Evolutionary conservation across 2,113 vertebrate genomes (phyloP).

Genomic region (Zosterops hypoxanthus): DNA sequence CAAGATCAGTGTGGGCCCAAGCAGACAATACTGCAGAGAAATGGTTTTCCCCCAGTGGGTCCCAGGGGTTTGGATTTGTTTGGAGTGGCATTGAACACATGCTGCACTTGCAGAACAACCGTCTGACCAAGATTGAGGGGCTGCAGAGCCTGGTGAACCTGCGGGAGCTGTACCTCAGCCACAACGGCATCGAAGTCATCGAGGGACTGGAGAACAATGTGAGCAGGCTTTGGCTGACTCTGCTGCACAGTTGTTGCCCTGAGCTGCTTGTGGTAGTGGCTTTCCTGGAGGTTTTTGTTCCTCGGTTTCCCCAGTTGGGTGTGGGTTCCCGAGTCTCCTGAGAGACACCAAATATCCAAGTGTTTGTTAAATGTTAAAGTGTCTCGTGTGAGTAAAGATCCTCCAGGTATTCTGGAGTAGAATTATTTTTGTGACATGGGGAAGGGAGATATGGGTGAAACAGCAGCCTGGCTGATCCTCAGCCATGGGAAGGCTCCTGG

Average conservation of each 20-base stretch:
- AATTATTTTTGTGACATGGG: background rate
- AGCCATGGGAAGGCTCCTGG: background rate
- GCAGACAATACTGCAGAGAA: background rate
- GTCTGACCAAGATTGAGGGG: slow-evolving; percentile 96
- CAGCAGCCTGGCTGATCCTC: background rate
- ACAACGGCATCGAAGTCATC: slow-evolving; percentile 96
- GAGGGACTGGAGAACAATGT: slow-evolving; percentile 98
- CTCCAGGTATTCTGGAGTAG: background rate
- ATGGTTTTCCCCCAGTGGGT: background rate
- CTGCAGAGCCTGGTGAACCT: slow-evolving; percentile 89
- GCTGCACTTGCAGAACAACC: slow-evolving; percentile 85
- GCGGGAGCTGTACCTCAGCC: slow-evolving; percentile 94
- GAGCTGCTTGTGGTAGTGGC: background rate
- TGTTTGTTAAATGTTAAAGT: background rate
- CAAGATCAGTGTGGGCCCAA: fast-evolving
- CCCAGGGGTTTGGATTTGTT: background rate
- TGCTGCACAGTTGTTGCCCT: background rate
- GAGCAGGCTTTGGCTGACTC: slow-evolving; percentile 41
- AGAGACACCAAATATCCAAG: background rate
- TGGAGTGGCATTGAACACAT: background rate
- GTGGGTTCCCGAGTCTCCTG: background rate
- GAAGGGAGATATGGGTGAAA: background rate
- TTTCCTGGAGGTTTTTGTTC: background rate
- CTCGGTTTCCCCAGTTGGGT: background rate
- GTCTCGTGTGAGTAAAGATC: background rate